Conservation (phyloP, 2,113 vertebrate species). For the Prionailurus viverrinus region DNA sequence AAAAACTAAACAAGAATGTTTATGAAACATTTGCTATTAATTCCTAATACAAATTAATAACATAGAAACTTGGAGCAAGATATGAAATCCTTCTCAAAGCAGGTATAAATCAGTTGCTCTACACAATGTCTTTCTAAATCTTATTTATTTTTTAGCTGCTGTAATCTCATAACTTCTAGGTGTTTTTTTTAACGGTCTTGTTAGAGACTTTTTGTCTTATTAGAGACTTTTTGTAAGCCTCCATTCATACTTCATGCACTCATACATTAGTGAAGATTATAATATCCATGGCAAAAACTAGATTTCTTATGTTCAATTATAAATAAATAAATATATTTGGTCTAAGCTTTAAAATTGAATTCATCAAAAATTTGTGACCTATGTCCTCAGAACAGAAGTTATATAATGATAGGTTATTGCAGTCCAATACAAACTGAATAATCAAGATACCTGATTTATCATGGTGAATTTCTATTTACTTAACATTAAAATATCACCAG, state of each 20-base stretch:
- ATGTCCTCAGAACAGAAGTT: background rate
- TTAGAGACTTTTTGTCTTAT: background rate
- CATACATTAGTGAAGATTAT: background rate
- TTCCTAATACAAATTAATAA: background rate
- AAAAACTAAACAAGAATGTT: background rate
- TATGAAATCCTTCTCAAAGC: background rate
- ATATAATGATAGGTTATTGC: background rate
- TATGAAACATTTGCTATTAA: background rate
- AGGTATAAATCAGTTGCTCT: background rate
- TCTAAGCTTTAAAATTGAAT: background rate
- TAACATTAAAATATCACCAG: background rate
- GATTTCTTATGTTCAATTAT: background rate
- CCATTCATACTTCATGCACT: background rate
- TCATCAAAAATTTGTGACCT: background rate
- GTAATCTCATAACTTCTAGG: background rate
- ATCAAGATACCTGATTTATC: background rate
- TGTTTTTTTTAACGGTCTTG: background rate
- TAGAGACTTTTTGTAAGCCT: background rate
- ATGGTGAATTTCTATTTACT: background rate
- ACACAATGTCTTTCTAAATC: constrained; percentile 12
- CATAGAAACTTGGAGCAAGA: background rate
- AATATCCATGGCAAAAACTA: background rate
- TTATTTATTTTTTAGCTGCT: background rate
- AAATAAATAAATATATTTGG: background rate
- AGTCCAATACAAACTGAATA: background rate